Evolutionary conservation across 2,888 invertebrate species (phyloP).

Genomic region (Lumbricus terrestris): DNA sequence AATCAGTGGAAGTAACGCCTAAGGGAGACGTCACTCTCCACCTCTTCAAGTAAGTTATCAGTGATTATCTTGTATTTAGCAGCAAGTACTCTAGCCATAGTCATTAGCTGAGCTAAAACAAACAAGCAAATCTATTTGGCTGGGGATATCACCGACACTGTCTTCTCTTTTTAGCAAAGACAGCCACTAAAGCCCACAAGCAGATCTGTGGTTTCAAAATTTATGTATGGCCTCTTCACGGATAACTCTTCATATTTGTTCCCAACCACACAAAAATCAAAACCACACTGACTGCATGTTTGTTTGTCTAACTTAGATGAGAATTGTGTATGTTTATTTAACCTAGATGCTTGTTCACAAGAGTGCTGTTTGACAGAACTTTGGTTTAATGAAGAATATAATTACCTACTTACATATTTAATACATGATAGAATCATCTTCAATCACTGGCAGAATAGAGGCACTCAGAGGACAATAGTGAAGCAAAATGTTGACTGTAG

Average conservation of each 20-base stretch:
- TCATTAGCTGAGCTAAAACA: background rate
- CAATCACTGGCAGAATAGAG: background rate
- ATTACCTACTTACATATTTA: no score
- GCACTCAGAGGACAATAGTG: background rate
- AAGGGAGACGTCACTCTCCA: constrained; percentile 68
- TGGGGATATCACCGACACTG: background rate
- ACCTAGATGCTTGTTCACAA: no score
- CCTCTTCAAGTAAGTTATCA: constrained; percentile 32
- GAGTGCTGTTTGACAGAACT: no score
- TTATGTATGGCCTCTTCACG: background rate
- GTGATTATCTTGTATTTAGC: background rate
- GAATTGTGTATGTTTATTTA: no score
- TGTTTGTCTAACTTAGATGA: no score
- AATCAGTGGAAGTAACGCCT: constrained; percentile 90
- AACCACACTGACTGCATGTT: no score
- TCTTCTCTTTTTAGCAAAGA: background rate
- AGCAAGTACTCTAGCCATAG: background rate
- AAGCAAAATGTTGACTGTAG: background rate
- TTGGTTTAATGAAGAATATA: no score
- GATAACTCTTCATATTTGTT: no score
- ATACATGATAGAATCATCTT: no score
- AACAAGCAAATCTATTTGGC: background rate
- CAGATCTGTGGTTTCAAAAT: background rate
- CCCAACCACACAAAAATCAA: background rate
- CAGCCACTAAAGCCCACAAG: background rate